Conservation (phyloP, 2,113 vertebrate genomes). For the Phylloscopus trochiloides region DNA sequence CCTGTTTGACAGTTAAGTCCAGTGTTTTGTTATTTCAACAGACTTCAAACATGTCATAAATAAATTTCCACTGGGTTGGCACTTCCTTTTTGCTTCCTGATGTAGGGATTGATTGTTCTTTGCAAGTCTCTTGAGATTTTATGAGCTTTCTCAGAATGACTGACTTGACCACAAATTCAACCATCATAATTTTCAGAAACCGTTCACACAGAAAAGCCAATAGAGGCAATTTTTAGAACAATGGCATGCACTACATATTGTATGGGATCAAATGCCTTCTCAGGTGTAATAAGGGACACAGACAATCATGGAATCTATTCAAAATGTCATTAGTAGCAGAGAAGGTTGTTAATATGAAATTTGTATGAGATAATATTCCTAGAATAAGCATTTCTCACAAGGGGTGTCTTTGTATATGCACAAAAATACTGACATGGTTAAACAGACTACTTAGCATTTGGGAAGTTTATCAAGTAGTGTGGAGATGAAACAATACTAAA, state of each 20-base stretch:
- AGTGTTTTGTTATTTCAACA: slow-evolving; percentile 72
- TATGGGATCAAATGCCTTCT: slow-evolving; percentile 31
- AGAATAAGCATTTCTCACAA: not conserved
- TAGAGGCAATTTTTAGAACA: slow-evolving; percentile 28
- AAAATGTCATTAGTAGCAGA: not conserved
- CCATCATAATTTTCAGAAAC: slow-evolving; percentile 2
- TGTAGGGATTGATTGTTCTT: slow-evolving; percentile 70
- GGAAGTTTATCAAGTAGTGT: not conserved
- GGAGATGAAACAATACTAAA: not conserved
- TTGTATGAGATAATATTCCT: not conserved
- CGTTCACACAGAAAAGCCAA: slow-evolving; percentile 10
- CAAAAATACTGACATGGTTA: not conserved
- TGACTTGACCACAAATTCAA: slow-evolving; percentile 16
- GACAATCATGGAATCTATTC: slow-evolving; percentile 10
- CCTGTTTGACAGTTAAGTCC: slow-evolving; percentile 9
- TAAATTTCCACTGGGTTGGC: slow-evolving; percentile 76
- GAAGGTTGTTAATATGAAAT: not conserved
- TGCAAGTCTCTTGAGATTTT: slow-evolving; percentile 37
- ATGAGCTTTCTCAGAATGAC: slow-evolving; percentile 56
- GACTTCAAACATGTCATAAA: slow-evolving; percentile 72
- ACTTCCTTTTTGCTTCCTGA: slow-evolving; percentile 78
- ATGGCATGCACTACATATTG: not conserved
- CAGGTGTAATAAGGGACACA: slow-evolving; percentile 23
- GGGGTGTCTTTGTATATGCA: not conserved
- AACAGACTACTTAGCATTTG: not conserved